Evolutionary conservation across 2,888 invertebrate genomes (phyloP).

Genomic region (Drosophila leonis): DNA sequence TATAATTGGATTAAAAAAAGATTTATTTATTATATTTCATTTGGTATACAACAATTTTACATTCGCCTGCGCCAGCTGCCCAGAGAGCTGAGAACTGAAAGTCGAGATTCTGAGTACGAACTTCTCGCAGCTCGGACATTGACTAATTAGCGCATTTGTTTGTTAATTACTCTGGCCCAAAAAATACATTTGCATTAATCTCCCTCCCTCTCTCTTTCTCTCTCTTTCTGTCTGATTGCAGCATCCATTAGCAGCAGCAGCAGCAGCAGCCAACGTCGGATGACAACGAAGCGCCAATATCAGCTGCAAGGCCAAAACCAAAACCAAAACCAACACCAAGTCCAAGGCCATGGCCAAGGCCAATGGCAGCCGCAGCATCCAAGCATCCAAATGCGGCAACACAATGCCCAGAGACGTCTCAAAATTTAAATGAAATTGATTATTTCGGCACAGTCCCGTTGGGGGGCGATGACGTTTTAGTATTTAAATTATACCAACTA

Average conservation of each 20-base stretch:
- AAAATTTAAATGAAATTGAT: constrained; percentile 71
- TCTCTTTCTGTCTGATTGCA: constrained; percentile 12
- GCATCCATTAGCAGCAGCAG: constrained; percentile 17
- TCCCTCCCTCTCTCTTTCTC: constrained; percentile 4
- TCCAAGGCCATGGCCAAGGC: constrained; percentile 14
- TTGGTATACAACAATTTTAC: constrained; percentile 37
- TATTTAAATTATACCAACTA: constrained; percentile 43
- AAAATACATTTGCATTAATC: constrained; percentile 64
- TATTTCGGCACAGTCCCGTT: constrained; percentile 61
- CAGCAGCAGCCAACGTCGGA: constrained; percentile 26
- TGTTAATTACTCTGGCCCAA: constrained; percentile 36
- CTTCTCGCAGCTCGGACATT: constrained; percentile 22
- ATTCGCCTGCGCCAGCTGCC: constrained; percentile 49
- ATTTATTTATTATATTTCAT: constrained; percentile 76
- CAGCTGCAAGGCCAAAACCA: constrained; percentile 30
- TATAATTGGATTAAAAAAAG: constrained; percentile 81
- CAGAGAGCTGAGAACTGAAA: constrained; percentile 2
- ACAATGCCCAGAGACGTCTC: constrained; percentile 71
- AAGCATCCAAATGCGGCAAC: constrained; percentile 32
- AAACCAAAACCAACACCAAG: constrained; percentile 11
- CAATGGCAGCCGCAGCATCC: constrained; percentile 1
- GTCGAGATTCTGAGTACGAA: constrained; percentile 3
- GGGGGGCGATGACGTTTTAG: constrained; percentile 31
- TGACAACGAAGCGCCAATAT: constrained; percentile 45
- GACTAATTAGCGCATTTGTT: constrained; percentile 53